These are phyloP conservation scores for Cabera pusaria DNA, from an alignment of 2,888 invertebrate genomes.

Conservation along the genomic window DNA sequence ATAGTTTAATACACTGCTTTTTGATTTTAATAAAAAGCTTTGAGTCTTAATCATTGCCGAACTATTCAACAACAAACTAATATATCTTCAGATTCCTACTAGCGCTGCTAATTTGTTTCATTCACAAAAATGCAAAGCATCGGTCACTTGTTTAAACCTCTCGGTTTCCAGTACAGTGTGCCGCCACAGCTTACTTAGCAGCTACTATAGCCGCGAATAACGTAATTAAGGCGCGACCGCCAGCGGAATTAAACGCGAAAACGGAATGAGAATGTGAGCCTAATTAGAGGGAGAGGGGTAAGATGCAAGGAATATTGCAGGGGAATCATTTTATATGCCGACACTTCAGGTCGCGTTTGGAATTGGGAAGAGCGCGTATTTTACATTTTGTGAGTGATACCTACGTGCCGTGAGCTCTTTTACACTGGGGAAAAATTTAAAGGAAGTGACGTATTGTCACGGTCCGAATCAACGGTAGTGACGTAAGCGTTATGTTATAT, in stretches of 20 bases:
- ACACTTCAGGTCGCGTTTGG: no score
- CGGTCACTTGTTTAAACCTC: slow-evolving; percentile 58
- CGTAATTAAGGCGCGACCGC: slow-evolving; percentile 84
- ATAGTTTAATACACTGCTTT: slow-evolving; percentile 1
- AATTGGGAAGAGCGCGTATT: no score
- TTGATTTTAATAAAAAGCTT: no score
- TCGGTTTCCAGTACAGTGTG: slow-evolving; percentile 47
- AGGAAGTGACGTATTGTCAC: no score
- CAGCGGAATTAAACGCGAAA: slow-evolving; percentile 83
- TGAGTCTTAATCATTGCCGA: no score
- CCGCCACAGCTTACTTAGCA: slow-evolving; percentile 30
- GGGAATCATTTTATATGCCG: neutral
- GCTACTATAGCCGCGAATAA: slow-evolving; percentile 66
- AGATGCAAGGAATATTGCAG: slow-evolving; percentile 29
- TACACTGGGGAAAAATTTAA: no score
- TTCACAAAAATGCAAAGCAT: slow-evolving; percentile 24
- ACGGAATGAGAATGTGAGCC: slow-evolving; percentile 84
- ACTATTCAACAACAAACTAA: no score
- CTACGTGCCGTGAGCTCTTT: no score
- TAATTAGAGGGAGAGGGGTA: slow-evolving; percentile 75
- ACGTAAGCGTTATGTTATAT: no score
- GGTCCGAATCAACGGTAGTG: no score
- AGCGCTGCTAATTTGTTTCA: neutral
- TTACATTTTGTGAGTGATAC: no score
- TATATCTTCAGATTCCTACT: no score